A percentile compares a stretch with the other conserved stretches of the same genome.
These are phyloP conservation scores for Callosobruchus maculatus DNA, from an alignment of 2,888 invertebrate genomes.

Conservation along the genomic window DNA sequence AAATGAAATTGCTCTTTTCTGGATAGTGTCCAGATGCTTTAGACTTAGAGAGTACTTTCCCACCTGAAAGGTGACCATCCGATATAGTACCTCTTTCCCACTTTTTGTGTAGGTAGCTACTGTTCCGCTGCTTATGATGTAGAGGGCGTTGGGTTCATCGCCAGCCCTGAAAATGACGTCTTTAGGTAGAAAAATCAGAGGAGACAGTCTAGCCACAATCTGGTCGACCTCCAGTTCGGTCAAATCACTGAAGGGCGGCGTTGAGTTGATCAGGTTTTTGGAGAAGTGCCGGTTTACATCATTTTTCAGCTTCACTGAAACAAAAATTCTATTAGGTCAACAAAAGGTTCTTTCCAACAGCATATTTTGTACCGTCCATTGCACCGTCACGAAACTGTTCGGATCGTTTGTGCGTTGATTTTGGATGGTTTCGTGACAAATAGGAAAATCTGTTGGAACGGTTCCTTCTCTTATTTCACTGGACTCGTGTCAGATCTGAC, in stretches of 20 bases:
- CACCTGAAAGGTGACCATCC: too few relatives aligned
- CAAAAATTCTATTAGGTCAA: not conserved
- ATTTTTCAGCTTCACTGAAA: conserved; percentile 41
- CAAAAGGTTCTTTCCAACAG: not conserved
- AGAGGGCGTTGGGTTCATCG: conserved; percentile 61
- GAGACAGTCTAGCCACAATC: conserved; percentile 38
- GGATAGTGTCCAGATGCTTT: too few relatives aligned
- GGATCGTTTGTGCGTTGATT: too few relatives aligned
- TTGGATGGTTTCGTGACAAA: too few relatives aligned
- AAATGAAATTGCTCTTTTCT: too few relatives aligned
- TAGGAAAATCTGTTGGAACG: too few relatives aligned
- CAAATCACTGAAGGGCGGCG: conserved; percentile 53
- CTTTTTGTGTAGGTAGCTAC: conserved; percentile 58
- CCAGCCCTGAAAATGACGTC: conserved; percentile 60
- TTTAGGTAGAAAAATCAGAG: conserved; percentile 58
- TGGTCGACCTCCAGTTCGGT: not conserved
- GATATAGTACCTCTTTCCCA: conserved; percentile 62
- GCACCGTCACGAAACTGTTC: too few relatives aligned
- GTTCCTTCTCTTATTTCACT: too few relatives aligned
- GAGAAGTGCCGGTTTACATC: conserved; percentile 57
- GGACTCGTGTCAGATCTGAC: too few relatives aligned
- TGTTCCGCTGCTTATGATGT: conserved; percentile 59
- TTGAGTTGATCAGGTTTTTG: conserved; percentile 54
- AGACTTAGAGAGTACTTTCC: too few relatives aligned
- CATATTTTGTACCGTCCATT: not conserved